Conservation (phyloP, 2,888 invertebrate species). For the Pachymerium ferrugineum region DNA sequence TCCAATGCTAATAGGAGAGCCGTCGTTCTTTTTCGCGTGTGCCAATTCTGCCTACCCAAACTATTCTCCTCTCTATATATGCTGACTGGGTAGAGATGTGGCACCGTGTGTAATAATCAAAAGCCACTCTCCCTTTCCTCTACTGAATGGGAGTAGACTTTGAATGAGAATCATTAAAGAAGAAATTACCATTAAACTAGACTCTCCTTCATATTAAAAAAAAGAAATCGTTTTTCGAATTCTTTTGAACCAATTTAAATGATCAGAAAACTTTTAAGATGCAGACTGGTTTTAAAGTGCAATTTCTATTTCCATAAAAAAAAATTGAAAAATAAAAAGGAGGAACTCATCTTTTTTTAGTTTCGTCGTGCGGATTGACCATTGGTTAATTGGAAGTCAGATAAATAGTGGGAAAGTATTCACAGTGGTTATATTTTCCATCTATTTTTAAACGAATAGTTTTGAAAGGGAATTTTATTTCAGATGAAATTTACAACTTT, state of each 20-base stretch:
- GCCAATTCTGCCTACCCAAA: constrained; percentile 19
- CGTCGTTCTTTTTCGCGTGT: neutral
- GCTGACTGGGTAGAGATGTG: constrained; percentile 23
- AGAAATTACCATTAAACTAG: constrained; percentile 22
- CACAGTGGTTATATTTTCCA: too few species aligned
- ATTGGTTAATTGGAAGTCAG: too few species aligned
- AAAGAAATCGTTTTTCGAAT: constrained; percentile 22
- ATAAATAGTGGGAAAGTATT: too few species aligned
- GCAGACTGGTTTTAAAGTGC: too few species aligned
- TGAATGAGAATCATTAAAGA: constrained; percentile 27
- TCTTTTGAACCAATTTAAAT: constrained; percentile 1
- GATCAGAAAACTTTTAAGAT: constrained; percentile 23
- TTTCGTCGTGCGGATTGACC: too few species aligned
- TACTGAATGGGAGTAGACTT: constrained; percentile 27
- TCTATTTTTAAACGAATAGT: too few species aligned
- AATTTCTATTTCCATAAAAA: neutral
- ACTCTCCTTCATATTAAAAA: constrained; percentile 8
- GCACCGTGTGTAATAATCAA: constrained; percentile 5
- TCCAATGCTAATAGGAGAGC: constrained; percentile 5
- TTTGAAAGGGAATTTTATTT: too few species aligned
- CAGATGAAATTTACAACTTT: too few species aligned
- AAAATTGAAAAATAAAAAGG: neutral
- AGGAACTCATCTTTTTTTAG: too few species aligned
- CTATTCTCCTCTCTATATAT: neutral
- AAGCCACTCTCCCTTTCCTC: too few species aligned